A percentile compares a stretch with the other conserved stretches of the same genome.
phyloP scores from a whole-genome alignment of 2,797 vertebrate species.

The Apogon talboti region DNA sequence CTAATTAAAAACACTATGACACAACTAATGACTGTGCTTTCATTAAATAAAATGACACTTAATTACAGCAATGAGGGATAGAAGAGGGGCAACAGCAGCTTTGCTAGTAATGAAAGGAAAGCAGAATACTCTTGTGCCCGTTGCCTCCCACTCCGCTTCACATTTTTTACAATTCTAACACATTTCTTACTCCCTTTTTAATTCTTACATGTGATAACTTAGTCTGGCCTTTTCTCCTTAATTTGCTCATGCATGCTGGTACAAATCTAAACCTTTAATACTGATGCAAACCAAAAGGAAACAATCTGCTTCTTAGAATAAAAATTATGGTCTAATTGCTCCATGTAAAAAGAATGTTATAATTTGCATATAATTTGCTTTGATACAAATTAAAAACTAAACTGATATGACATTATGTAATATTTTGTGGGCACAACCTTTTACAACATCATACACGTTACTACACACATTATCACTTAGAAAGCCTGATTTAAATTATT shows the following conservation, averaged over 20 bases:
- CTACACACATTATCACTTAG: too few relatives aligned
- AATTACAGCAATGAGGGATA: constrained; percentile 46
- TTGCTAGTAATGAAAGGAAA: constrained; percentile 8
- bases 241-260: too few relatives aligned
- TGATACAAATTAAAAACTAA: not conserved
- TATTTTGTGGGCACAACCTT: not conserved
- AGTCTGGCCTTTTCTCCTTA: not conserved
- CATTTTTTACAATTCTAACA: not conserved
- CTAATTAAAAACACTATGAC: constrained; percentile 58
- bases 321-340: not conserved
- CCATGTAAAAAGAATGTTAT: not conserved
- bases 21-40: constrained; percentile 59
- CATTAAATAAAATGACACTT: constrained; percentile 50
- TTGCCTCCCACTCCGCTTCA: not conserved
- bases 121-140: not conserved
- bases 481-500: too few relatives aligned
- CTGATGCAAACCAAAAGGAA: not conserved
- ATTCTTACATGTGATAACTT: not conserved
- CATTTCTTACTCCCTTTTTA: not conserved
- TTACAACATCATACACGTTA: too few relatives aligned
- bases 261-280: too few relatives aligned
- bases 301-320: constrained; percentile 13
- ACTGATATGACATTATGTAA: not conserved
- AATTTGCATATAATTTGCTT: not conserved
- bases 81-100: constrained; percentile 8